phyloP scores from a whole-genome alignment of 2,113 vertebrate genomes.

The Brienomyrus brachyistius region DNA sequence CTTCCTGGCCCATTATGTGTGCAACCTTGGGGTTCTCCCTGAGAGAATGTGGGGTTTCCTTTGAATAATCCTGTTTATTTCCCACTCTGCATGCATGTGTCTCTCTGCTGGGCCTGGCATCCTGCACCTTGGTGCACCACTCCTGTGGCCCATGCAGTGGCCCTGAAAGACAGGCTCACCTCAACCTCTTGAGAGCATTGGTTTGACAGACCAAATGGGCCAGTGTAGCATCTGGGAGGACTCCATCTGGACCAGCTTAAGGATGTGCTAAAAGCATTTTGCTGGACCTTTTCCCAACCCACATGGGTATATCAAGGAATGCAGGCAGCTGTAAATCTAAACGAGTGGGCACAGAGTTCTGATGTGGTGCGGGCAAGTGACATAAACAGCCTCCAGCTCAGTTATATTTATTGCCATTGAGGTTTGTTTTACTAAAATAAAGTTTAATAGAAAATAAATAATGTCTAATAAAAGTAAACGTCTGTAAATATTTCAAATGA shows the following conservation, averaged over 20 bases:
- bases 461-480: background rate
- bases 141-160: background rate
- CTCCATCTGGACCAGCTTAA: background rate
- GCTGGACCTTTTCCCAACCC: background rate
- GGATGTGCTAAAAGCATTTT: background rate
- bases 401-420: background rate
- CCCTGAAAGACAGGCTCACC: background rate
- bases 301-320: background rate
- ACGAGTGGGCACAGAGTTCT: background rate
- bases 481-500: background rate
- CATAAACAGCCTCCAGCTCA: background rate
- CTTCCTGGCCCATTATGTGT: background rate
- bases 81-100: background rate
- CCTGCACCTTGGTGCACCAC: background rate
- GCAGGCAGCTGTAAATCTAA: background rate
- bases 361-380: background rate
- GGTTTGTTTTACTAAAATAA: background rate
- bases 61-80: background rate
- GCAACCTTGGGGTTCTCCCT: background rate
- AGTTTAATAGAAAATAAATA: background rate
- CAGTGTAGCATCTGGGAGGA: background rate
- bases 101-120: background rate
- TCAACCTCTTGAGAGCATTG: background rate
- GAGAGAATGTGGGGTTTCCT: background rate
- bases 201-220: background rate